Evolutionary conservation across 1,140 invertebrate species (phyloP), one percentile per base, ranked within the genome.

Genomic region (Scaptodrosophila lebanonensis): DNA sequence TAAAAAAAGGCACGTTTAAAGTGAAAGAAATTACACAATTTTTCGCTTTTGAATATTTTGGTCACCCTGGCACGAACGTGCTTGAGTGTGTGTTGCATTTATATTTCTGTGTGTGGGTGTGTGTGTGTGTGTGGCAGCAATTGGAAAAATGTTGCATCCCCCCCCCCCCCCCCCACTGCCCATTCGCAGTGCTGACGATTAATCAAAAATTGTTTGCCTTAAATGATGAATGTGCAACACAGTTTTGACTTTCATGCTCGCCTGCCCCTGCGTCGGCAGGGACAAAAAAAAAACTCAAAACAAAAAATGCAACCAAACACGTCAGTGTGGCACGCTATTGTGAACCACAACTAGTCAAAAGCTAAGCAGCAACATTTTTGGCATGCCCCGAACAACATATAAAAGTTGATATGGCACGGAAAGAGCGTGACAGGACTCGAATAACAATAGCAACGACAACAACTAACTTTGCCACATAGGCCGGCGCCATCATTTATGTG

Each of bases 131-230:
- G 43, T 69, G 51, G 38, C 50, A 57, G 75, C 75, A 79, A 83
- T 82, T 70, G 69, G 69, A 66, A 79, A 76, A 82, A 79, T 75
- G 75, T 59, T 70, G 66, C 66, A 79, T 68, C 68, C 64, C 50
- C 33, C 47, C 60, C 61, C 40, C 62, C 38, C 45, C 63, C 45
- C 57, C 44, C 45, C 27, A 22, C 17, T 17, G 40, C 8, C 12
- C 47, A 47, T 40, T 64, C 59, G 47, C 64, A 51, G 53, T 51
- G 65, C 39, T 43, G 65, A 66, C 75, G 75, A 79, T 79, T 79
- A 75, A 79, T 82, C 75, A 79, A 79, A 79, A 79, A 79, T 79
- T 79, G 75, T 79, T 79, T 79, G 75, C 75, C 70, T 72, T 79
- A 79, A 75, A 72, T 79, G 75, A 79, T 79, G 69, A 72, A 79